phyloP scores from a whole-genome alignment of 2,888 invertebrate genomes.

The Dugesia japonica region DNA sequence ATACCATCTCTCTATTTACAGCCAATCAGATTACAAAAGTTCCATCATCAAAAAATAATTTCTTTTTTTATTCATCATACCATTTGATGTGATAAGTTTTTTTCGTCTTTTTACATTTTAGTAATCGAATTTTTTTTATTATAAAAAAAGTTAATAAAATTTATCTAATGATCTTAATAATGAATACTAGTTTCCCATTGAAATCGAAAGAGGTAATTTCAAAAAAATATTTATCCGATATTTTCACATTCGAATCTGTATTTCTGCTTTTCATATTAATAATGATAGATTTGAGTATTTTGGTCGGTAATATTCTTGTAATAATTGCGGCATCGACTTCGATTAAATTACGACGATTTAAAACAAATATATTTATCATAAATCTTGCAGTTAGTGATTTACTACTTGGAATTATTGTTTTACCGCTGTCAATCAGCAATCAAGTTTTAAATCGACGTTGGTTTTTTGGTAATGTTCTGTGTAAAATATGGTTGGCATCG shows the following conservation, averaged over 20 bases:
- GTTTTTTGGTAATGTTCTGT: conserved; percentile 90
- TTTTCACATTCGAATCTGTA: not conserved
- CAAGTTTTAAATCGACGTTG: conserved; percentile 58
- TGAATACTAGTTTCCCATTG: not conserved
- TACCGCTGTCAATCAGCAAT: conserved; percentile 84
- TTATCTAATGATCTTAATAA: not conserved
- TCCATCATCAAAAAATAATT: no score
- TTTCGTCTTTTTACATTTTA: no score
- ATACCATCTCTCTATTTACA: no score
- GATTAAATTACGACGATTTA: conserved; percentile 64
- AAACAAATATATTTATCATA: conserved; percentile 88
- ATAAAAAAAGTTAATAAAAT: no score
- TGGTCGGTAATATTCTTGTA: conserved; percentile 76
- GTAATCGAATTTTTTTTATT: no score
- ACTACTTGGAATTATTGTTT: conserved; percentile 77
- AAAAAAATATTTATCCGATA: not conserved
- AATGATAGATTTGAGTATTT: conserved; percentile 69
- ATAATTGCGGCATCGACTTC: conserved; percentile 77
- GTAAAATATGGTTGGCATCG: conserved; percentile 82
- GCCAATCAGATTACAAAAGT: no score
- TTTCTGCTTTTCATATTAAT: not conserved
- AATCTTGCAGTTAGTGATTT: conserved; percentile 87
- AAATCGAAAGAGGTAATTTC: not conserved
- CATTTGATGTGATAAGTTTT: no score
- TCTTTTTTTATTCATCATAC: no score